A percentile compares a stretch with the other conserved stretches of the same genome.
Conservation (phyloP, 2,797 vertebrate genomes). For the Petrocephalus schoutedeni region DNA sequence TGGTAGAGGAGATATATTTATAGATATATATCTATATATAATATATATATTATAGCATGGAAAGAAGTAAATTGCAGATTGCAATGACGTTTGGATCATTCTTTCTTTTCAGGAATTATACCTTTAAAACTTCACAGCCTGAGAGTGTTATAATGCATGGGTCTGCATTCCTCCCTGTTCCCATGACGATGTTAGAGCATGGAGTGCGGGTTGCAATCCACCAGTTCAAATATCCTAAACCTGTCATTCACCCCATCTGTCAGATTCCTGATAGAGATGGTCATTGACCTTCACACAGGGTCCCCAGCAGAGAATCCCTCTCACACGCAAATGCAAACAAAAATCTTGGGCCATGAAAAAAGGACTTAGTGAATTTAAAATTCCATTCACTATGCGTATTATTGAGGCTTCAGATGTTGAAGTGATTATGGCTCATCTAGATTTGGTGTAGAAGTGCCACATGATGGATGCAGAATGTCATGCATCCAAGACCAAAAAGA, state of each 20-base stretch:
- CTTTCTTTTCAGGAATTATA: not conserved
- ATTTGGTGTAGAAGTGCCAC: not conserved
- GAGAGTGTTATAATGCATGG: not conserved
- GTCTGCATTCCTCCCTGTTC: not conserved
- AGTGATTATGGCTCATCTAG: not conserved
- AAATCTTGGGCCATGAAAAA: not conserved
- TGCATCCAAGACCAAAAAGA: not conserved
- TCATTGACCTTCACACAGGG: not conserved
- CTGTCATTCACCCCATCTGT: not conserved
- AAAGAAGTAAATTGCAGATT: not conserved
- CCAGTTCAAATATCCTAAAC: constrained; percentile 8
- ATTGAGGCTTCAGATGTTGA: not conserved
- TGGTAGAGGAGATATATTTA: not conserved
- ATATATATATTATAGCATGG: not conserved
- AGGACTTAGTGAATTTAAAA: not conserved
- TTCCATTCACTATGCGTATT: not conserved
- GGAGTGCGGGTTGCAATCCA: not conserved
- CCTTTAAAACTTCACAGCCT: too few species aligned
- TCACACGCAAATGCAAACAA: not conserved
- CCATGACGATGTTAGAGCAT: constrained; percentile 6
- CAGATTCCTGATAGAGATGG: not conserved
- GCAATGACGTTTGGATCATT: not conserved
- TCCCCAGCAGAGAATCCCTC: not conserved
- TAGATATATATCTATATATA: too few species aligned
- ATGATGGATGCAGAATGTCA: not conserved